Conservation (phyloP, 2,113 vertebrate genomes). For the Megaceryle torquata region DNA sequence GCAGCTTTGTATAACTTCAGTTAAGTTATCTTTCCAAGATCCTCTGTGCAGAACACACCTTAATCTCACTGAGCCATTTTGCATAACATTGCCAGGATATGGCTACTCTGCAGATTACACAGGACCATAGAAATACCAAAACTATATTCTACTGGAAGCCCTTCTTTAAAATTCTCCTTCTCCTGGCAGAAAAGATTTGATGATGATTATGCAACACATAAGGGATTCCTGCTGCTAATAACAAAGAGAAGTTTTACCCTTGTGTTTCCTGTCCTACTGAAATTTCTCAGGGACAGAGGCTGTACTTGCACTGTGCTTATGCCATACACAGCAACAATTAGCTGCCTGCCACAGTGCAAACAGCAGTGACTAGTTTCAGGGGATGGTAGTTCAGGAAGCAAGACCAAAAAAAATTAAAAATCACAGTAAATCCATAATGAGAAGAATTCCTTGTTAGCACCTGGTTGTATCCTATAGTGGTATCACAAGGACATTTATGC, state of each 20-base stretch:
- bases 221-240: background rate
- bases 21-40: background rate
- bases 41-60: background rate
- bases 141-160: background rate
- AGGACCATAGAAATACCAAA: background rate
- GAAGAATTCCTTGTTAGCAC: background rate
- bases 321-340: fast-evolving
- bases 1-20: background rate
- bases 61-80: background rate
- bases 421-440: background rate
- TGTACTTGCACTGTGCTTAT: background rate
- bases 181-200: background rate
- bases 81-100: background rate
- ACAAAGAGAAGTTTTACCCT: background rate
- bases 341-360: background rate
- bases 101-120: background rate
- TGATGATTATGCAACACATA: background rate
- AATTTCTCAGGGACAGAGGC: background rate
- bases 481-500: background rate
- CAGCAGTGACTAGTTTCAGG: background rate
- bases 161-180: background rate
- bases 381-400: background rate
- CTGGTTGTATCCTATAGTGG: background rate
- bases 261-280: fast-evolving
- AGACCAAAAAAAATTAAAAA: background rate